phyloP scores from a whole-genome alignment of 1,140 invertebrate species.

The Cherax destructor region DNA sequence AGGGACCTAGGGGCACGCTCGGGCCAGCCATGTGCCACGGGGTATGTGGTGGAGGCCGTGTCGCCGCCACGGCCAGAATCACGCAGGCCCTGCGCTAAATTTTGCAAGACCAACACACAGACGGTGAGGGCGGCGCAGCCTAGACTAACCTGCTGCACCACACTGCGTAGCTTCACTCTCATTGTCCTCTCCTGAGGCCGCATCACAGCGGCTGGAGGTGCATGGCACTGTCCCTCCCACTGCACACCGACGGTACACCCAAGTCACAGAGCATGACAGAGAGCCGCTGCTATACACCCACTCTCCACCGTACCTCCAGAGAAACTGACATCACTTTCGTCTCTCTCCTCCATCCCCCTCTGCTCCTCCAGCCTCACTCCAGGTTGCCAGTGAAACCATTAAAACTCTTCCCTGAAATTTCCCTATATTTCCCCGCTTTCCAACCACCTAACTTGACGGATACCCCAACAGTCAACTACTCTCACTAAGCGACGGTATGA shows the following conservation, averaged over 20 bases:
- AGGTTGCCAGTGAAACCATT: background rate
- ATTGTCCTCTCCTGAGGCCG: constrained; percentile 42
- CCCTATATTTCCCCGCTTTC: too few relatives aligned
- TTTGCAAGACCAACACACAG: constrained; percentile 47
- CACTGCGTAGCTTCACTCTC: constrained; percentile 54
- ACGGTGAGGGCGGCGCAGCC: constrained; percentile 28
- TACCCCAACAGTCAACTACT: too few relatives aligned
- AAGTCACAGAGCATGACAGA: constrained; percentile 27
- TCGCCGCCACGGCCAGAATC: background rate
- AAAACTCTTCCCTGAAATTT: background rate
- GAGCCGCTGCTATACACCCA: background rate
- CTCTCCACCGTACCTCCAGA: background rate
- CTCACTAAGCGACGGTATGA: too few relatives aligned
- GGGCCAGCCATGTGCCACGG: constrained; percentile 68
- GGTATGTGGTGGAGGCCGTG: background rate
- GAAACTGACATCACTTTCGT: constrained; percentile 3
- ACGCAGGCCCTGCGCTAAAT: constrained; percentile 21
- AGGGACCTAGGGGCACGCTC: constrained; percentile 72
- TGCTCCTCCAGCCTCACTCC: background rate
- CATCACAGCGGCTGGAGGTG: constrained; percentile 27
- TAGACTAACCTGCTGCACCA: constrained; percentile 39
- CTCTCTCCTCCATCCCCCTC: background rate
- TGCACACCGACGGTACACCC: background rate
- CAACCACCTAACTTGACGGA: too few relatives aligned
- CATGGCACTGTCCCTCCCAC: too few relatives aligned